Evolutionary conservation across 2,113 vertebrate species (phyloP).

Genomic region (Smithornis capensis): DNA sequence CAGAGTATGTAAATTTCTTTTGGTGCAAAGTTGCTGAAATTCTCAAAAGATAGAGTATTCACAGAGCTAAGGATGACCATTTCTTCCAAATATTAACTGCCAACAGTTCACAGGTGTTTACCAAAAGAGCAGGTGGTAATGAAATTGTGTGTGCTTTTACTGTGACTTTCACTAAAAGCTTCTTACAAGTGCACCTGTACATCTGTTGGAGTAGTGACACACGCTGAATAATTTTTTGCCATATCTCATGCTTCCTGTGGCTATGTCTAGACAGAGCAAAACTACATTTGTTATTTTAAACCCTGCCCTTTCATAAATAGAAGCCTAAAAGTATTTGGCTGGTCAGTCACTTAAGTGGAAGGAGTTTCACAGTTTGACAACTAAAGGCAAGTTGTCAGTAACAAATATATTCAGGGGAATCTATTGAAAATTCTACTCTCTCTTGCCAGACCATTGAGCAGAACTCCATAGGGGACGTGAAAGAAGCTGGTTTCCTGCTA

Average conservation of each 20-base stretch:
- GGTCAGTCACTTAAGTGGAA: not conserved
- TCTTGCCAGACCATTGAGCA: not conserved
- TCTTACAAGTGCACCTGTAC: constrained; percentile 1
- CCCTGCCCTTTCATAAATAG: not conserved
- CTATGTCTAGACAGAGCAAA: constrained; percentile 49
- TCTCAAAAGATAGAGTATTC: not conserved
- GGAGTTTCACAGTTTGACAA: not conserved
- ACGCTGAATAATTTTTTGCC: not conserved
- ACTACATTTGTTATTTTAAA: not conserved
- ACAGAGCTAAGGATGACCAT: not conserved
- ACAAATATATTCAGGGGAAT: constrained; percentile 2
- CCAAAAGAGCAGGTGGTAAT: not conserved
- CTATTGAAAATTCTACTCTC: not conserved
- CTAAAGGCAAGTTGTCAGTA: not conserved
- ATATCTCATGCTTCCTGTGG: constrained; percentile 1
- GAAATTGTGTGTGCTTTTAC: not conserved
- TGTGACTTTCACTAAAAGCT: not conserved
- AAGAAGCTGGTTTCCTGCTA: not conserved
- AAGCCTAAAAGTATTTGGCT: not conserved
- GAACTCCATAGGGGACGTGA: not conserved
- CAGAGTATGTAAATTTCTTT: not conserved
- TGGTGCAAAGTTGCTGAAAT: not conserved
- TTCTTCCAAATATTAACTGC: not conserved
- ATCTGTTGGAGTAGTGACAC: not conserved
- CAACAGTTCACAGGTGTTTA: not conserved